phyloP scores from a whole-genome alignment of 2,113 vertebrate genomes.

The Ammodramus savannarum region DNA sequence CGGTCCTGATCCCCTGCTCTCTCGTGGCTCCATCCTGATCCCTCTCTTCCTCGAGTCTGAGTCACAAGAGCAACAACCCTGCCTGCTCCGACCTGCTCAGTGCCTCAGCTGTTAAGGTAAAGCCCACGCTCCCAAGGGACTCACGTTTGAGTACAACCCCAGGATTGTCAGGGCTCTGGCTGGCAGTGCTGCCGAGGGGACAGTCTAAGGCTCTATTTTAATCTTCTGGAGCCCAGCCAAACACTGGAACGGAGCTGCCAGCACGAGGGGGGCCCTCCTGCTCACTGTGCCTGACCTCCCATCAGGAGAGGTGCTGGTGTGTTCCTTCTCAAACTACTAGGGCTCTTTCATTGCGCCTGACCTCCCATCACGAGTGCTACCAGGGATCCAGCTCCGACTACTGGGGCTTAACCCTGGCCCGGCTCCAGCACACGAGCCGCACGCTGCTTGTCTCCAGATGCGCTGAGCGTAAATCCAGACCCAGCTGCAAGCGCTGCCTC shows the following conservation, averaged over 20 bases:
- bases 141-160: conserved; percentile 63
- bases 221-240: conserved; percentile 62
- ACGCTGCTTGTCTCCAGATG: conserved; percentile 47
- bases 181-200: conserved; percentile 54
- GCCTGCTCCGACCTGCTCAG: conserved; percentile 29
- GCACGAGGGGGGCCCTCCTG: conserved; percentile 56
- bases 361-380: conserved; percentile 63
- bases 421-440: conserved; percentile 9
- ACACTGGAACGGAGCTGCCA: conserved; percentile 56
- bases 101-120: conserved; percentile 56
- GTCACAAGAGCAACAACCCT: conserved; percentile 21
- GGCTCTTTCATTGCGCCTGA: conserved; percentile 64
- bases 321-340: conserved; percentile 58
- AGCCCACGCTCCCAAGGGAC: conserved; percentile 42
- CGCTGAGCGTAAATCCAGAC: background rate
- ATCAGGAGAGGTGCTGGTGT: conserved; percentile 66
- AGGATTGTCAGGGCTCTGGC: conserved; percentile 62
- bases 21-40: conserved; percentile 38
- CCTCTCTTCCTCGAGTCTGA: conserved; percentile 15
- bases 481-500: background rate
- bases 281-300: conserved; percentile 62
- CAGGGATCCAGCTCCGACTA: conserved; percentile 47
- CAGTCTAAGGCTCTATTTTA: conserved; percentile 70
- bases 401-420: conserved; percentile 44
- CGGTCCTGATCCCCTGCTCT: background rate